A percentile compares a stretch with the other conserved stretches of the same genome.
These are phyloP conservation scores for Elymnias hypermnestra DNA, from an alignment of 1,140 invertebrate genomes.

Conservation along the genomic window DNA sequence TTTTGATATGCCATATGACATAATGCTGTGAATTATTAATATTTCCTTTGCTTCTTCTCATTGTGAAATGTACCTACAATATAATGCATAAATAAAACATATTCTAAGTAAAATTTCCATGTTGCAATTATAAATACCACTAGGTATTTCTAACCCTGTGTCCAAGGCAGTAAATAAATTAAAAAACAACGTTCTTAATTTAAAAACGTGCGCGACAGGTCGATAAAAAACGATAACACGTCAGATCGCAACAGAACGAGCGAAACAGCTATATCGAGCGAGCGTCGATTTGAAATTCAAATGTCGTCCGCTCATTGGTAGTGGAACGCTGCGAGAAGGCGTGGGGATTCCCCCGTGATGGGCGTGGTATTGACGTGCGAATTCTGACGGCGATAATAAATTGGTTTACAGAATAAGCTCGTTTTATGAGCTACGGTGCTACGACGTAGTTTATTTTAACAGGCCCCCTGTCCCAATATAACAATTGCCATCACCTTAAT, in stretches of 20 bases:
- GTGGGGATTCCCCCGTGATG: conserved; percentile 33
- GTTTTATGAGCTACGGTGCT: conserved; percentile 42
- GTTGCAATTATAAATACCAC: no score
- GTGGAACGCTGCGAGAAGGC: conserved; percentile 31
- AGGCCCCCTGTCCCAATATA: no score
- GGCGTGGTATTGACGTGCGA: conserved; percentile 43
- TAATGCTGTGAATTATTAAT: no score
- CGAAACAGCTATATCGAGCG: conserved; percentile 45
- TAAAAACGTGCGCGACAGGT: neutral
- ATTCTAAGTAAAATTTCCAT: no score
- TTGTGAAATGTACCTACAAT: no score
- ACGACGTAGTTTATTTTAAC: neutral
- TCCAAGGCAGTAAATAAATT: neutral
- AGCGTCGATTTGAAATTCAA: conserved; percentile 53
- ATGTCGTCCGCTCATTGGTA: conserved; percentile 45
- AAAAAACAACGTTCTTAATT: neutral
- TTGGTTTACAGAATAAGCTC: conserved; percentile 50
- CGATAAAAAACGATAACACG: neutral
- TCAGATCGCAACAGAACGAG: conserved; percentile 28
- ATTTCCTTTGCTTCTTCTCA: no score
- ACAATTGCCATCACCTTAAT: no score
- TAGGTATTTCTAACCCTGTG: no score
- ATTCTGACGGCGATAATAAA: conserved; percentile 57
- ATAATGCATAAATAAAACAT: no score
- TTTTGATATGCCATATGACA: no score